Percentiles rank a stretch among this genome's conserved stretches.
Evolutionary conservation across 2,113 vertebrate genomes (phyloP).

Genomic region (Beaufortia kweichowensis): DNA sequence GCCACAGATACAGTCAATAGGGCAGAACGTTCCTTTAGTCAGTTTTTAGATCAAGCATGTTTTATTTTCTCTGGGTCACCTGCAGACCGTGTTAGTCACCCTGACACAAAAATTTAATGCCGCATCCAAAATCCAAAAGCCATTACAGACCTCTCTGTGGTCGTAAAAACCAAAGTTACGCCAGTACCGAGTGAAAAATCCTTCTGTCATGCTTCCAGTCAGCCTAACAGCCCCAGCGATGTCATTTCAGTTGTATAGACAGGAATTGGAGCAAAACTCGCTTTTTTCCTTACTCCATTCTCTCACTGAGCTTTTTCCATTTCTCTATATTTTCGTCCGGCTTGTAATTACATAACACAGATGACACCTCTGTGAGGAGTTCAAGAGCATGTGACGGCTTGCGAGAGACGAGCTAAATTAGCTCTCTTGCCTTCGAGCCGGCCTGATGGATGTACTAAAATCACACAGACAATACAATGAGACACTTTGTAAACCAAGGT

Average conservation of each 20-base stretch:
- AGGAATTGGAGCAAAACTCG: slow-evolving; percentile 14
- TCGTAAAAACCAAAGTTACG: slow-evolving; percentile 2
- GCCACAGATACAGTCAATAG: too few species aligned
- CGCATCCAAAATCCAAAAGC: background rate
- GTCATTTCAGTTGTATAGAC: slow-evolving; percentile 10
- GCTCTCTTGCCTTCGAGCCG: background rate
- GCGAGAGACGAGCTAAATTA: slow-evolving; percentile 36
- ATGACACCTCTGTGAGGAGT: slow-evolving; percentile 28
- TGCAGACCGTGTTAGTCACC: background rate
- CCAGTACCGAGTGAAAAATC: background rate
- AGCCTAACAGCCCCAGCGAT: slow-evolving; percentile 5
- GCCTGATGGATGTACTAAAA: slow-evolving; percentile 13
- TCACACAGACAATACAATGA: slow-evolving; percentile 6
- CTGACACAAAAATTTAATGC: slow-evolving; percentile 3
- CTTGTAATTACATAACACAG: slow-evolving; percentile 49
- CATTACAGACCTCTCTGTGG: background rate
- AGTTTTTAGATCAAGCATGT: background rate
- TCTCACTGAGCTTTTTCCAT: slow-evolving; percentile 24
- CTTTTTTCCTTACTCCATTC: slow-evolving; percentile 29
- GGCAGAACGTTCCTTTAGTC: too few species aligned
- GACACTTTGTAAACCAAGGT: slow-evolving; percentile 19
- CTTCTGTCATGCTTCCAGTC: slow-evolving; percentile 39
- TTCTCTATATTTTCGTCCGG: slow-evolving; percentile 12
- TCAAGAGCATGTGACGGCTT: slow-evolving; percentile 41
- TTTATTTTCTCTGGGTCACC: background rate